These are phyloP conservation scores for Oophaga pumilio DNA, from an alignment of 2,113 vertebrate genomes.

Conservation along the genomic window DNA sequence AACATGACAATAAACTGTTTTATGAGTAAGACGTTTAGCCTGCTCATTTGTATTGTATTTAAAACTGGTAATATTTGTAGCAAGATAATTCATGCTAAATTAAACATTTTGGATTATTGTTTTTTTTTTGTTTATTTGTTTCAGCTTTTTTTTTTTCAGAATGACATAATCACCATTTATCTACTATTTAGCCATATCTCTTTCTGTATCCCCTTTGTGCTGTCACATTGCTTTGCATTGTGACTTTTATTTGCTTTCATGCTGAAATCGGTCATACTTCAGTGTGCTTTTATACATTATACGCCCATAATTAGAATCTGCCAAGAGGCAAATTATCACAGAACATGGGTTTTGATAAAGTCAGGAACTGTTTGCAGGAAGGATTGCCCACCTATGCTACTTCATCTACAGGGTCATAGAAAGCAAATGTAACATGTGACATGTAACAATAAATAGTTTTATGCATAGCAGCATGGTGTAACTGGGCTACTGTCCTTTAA, in stretches of 20 bases:
- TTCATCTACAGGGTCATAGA: not conserved
- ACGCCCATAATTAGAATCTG: slow-evolving; percentile 29
- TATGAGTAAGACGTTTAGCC: not conserved
- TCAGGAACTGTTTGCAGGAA: slow-evolving; percentile 20
- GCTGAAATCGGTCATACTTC: slow-evolving; percentile 38
- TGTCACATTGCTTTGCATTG: not conserved
- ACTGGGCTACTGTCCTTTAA: not conserved
- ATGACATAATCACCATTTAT: not conserved
- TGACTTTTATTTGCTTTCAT: slow-evolving; percentile 33
- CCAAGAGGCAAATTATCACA: slow-evolving; percentile 46
- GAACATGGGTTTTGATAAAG: slow-evolving; percentile 42
- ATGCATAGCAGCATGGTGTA: not conserved
- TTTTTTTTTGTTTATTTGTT: not conserved
- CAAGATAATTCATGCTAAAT: not conserved
- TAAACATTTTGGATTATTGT: not conserved
- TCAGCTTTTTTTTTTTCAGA: not conserved
- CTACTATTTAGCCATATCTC: not conserved
- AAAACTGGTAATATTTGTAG: not conserved
- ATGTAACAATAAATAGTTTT: not conserved
- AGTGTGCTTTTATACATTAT: slow-evolving; percentile 26
- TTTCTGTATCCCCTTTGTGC: not conserved
- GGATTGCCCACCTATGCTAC: slow-evolving; percentile 35
- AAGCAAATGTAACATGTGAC: not conserved
- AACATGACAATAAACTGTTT: not conserved
- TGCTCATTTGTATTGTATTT: not conserved